Evolutionary conservation across 1,140 invertebrate species (phyloP).

Genomic region (Lethrus apterus): DNA sequence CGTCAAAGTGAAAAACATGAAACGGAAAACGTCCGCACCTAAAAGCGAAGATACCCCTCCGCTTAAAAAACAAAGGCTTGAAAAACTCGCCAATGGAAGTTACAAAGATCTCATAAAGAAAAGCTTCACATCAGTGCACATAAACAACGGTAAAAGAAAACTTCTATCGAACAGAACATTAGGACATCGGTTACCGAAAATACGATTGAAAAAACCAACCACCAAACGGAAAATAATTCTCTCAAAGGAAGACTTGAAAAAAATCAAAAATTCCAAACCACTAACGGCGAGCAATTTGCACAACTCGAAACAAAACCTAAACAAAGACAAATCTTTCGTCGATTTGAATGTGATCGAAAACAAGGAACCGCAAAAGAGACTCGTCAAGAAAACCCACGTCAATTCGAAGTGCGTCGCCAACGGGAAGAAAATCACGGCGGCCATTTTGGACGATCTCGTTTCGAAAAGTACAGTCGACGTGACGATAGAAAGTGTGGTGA

Average conservation of each 20-base stretch:
- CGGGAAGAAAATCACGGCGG: slow-evolving; percentile 42
- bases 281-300: slow-evolving; percentile 26
- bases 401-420: slow-evolving; percentile 36
- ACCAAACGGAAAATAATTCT: slow-evolving; percentile 37
- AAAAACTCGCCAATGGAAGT: slow-evolving; percentile 27
- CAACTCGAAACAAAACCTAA: slow-evolving; percentile 20
- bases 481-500: slow-evolving; percentile 41
- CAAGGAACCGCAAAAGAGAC: slow-evolving; percentile 35
- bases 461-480: slow-evolving; percentile 50
- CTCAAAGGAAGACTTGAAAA: slow-evolving; percentile 35
- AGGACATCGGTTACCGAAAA: slow-evolving; percentile 12
- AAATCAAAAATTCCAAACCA: slow-evolving; percentile 21
- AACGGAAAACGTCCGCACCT: slow-evolving; percentile 32
- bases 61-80: slow-evolving; percentile 29
- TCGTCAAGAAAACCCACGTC: slow-evolving; percentile 14
- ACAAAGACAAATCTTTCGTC: slow-evolving; percentile 23
- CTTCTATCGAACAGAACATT: slow-evolving; percentile 18
- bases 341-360: slow-evolving; percentile 28
- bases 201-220: slow-evolving; percentile 22
- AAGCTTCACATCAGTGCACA: slow-evolving; percentile 35
- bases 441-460: slow-evolving; percentile 46
- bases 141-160: slow-evolving; percentile 41
- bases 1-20: slow-evolving; percentile 41
- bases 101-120: slow-evolving; percentile 43
- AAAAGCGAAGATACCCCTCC: slow-evolving; percentile 20